Conservation (phyloP, 2,797 vertebrate species). For the Oreochromis grahami region DNA sequence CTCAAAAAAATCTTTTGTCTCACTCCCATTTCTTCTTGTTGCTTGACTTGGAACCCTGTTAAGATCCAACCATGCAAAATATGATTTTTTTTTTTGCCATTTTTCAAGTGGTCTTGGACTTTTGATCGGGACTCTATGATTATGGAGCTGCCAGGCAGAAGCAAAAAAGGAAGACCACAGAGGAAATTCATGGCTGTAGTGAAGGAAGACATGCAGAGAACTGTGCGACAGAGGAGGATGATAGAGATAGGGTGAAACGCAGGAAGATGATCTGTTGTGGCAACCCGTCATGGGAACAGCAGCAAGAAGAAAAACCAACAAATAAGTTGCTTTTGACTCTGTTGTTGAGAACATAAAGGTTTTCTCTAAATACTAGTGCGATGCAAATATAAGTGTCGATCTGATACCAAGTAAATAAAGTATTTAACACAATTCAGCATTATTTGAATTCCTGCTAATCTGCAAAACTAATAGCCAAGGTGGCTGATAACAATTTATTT, state of each 20-base stretch:
- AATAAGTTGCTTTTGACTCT: not conserved
- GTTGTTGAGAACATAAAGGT: not conserved
- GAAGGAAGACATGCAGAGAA: not conserved
- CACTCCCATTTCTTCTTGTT: not conserved
- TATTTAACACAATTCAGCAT: not conserved
- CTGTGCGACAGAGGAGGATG: not conserved
- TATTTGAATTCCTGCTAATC: not conserved
- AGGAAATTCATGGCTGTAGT: not conserved
- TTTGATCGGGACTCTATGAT: not conserved
- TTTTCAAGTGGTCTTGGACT: not conserved
- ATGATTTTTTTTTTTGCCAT: not conserved
- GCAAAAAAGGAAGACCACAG: not conserved
- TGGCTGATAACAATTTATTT: not conserved
- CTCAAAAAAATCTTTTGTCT: rapidly evolving
- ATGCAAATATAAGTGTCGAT: not conserved
- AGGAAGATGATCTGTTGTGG: not conserved
- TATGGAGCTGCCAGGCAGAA: not conserved
- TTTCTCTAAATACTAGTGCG: not conserved
- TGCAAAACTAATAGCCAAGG: not conserved
- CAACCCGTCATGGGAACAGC: not conserved
- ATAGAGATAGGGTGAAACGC: not conserved
- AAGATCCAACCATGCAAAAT: not conserved
- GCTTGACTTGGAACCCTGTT: not conserved
- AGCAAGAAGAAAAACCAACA: not conserved
- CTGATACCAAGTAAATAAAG: not conserved